Conservation (phyloP, 2,888 invertebrate genomes). For the Limnephilus marmoratus region DNA sequence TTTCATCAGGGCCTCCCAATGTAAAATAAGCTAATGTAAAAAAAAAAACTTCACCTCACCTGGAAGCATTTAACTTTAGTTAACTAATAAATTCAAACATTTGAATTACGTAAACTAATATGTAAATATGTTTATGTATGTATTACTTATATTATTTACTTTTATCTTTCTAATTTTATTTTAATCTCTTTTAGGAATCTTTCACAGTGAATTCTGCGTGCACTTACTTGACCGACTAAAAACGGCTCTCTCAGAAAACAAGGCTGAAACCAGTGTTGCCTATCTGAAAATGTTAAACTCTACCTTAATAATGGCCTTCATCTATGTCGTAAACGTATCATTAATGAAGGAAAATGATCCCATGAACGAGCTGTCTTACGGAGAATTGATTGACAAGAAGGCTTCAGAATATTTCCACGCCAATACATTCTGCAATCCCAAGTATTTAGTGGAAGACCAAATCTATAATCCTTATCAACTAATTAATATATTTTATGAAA, state of each 20-base stretch:
- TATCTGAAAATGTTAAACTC: conserved; percentile 69
- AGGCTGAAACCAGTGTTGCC: conserved; percentile 72
- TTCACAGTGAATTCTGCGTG: conserved; percentile 72
- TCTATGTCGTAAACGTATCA: conserved; percentile 74
- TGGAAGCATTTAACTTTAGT: no score
- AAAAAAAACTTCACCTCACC: no score
- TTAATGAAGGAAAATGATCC: conserved; percentile 55
- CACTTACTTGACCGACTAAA: conserved; percentile 72
- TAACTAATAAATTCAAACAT: no score
- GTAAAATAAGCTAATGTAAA: no score
- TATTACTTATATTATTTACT: not conserved
- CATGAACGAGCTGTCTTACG: conserved; percentile 51
- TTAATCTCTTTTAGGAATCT: conserved; percentile 72
- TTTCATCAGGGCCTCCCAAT: no score
- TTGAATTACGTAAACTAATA: no score
- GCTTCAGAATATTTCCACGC: conserved; percentile 69
- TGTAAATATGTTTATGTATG: not conserved
- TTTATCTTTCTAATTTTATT: conserved; percentile 2
- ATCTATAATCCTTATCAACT: conserved; percentile 77
- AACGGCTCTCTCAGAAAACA: conserved; percentile 69
- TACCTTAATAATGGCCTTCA: conserved; percentile 72
- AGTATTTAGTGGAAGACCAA: conserved; percentile 78
- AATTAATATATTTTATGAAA: conserved; percentile 80
- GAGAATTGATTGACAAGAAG: conserved; percentile 51
- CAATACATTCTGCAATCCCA: conserved; percentile 76